phyloP scores from a whole-genome alignment of 2,113 vertebrate species.

The Gavialis gangeticus region DNA sequence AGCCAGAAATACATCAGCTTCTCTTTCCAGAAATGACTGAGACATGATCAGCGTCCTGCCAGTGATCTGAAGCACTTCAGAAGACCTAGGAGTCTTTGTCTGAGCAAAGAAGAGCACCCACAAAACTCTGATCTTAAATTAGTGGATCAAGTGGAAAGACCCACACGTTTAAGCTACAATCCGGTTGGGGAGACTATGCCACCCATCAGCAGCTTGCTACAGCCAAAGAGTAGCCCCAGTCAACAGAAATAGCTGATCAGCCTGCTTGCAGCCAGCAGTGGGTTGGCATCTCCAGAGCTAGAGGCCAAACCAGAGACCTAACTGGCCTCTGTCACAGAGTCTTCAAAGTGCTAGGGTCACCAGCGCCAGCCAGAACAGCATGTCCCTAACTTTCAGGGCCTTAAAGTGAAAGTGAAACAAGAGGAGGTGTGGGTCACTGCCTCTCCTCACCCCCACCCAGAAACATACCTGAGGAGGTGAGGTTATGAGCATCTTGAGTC shows the following conservation, averaged over 20 bases:
- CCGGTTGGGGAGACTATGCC: not conserved
- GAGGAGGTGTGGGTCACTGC: not conserved
- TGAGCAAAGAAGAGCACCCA: too few relatives aligned
- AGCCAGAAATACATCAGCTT: too few relatives aligned
- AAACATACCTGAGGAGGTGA: not conserved
- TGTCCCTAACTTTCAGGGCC: not conserved
- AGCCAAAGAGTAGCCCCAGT: not conserved
- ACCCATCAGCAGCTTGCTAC: not conserved
- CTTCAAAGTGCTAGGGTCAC: not conserved
- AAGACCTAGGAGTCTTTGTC: not conserved
- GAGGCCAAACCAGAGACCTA: not conserved
- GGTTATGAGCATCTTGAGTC: slow-evolving; percentile 6
- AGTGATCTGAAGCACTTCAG: too few relatives aligned
- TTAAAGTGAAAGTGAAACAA: not conserved
- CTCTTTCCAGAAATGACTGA: too few relatives aligned
- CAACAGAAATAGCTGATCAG: not conserved
- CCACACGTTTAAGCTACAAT: too few relatives aligned
- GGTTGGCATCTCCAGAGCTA: not conserved
- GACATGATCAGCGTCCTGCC: not conserved
- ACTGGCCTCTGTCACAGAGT: not conserved
- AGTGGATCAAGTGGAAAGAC: too few relatives aligned
- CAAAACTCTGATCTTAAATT: too few relatives aligned
- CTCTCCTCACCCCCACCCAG: rapidly evolving
- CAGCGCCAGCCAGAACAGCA: not conserved
- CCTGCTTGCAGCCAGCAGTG: not conserved